These are phyloP conservation scores for Cairina moschata DNA, from an alignment of 2,113 vertebrate species.

Conservation along the genomic window DNA sequence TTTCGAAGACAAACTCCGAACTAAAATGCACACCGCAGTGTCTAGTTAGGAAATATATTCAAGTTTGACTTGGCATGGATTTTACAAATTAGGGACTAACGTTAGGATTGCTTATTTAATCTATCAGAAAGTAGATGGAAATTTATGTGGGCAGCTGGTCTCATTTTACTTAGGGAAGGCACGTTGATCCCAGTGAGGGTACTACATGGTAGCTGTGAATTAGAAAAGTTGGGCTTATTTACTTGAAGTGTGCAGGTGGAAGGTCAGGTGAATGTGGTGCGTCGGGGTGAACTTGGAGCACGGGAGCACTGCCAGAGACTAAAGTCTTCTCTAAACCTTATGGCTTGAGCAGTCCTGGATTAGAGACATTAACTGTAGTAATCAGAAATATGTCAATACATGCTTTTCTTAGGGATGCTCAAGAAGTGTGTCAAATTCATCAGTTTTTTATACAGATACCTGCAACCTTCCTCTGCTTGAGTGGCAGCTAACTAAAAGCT, in stretches of 20 bases:
- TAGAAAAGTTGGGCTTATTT: neutral
- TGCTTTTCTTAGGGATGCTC: fast-evolving
- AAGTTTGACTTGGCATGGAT: neutral
- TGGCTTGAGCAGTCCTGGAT: fast-evolving
- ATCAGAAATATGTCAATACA: fast-evolving
- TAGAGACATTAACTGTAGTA: too few relatives aligned
- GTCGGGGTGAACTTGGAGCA: fast-evolving
- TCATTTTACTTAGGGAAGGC: neutral
- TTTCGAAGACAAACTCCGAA: neutral
- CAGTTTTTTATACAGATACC: too few relatives aligned
- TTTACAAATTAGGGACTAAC: neutral
- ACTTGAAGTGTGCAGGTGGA: fast-evolving
- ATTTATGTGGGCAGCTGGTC: neutral
- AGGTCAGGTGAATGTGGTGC: neutral
- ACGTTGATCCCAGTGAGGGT: neutral
- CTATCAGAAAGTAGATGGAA: neutral
- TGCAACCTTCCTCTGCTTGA: neutral
- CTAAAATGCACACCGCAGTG: fast-evolving
- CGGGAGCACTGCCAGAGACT: fast-evolving
- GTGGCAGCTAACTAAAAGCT: neutral
- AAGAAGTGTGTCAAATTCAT: neutral
- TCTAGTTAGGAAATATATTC: neutral
- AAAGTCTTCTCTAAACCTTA: fast-evolving
- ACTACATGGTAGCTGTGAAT: neutral
- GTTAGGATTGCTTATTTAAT: neutral